Base-by-base conservation (phyloP, 2,797 vertebrate genomes). In the Potorous gilbertii region DNA sequence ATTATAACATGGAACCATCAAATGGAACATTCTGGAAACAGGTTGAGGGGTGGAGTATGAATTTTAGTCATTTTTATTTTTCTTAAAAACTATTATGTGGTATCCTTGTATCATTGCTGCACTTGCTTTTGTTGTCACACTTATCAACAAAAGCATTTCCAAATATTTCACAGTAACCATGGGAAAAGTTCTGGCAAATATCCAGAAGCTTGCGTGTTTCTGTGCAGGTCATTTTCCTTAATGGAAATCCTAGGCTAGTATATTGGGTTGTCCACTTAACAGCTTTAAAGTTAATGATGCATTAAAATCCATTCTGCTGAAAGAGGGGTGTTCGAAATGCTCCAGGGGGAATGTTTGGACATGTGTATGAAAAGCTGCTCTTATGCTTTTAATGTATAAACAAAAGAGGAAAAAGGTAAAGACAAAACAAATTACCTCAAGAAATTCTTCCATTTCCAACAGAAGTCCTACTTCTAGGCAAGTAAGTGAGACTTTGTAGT, bases 381-480 rank as follows among this genome's bases (percentile, higher is more conserved):
- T 81, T 46, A 21, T 18, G 8, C 10, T 81, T 46, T 81, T 40
- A 40, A 81, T 24, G 8, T 81, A 24, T n/a, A 81, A 46, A 2
- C 21, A 40, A 81, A 81, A 21, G n/a, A 8, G 59, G 12, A 34
- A 81, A 24, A 40, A 21, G 66, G 66, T 18, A 94, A 94, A 27
- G n/a, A 14, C 10, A 96, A 62, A 52, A 89, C 29, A 18, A 52
- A 28, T 27, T 57, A 52, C 9, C 55, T 55, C 6, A 40, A 16
- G 46, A 95, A 91, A 56, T 34, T 56, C 34, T 0, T 27, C n/a
- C 91, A 56, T 94, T 95, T 54, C 92, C 9, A 62, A 92, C 90
- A 66, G 28, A 96, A 94, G 93, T 89, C 56, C 56, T 90, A 90
- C 92, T 87, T 96, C 92, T 96, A n/a, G 81, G 94, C 56, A 96